Evolutionary conservation across 2,888 invertebrate species (phyloP).

Genomic region (Anodontia alba): DNA sequence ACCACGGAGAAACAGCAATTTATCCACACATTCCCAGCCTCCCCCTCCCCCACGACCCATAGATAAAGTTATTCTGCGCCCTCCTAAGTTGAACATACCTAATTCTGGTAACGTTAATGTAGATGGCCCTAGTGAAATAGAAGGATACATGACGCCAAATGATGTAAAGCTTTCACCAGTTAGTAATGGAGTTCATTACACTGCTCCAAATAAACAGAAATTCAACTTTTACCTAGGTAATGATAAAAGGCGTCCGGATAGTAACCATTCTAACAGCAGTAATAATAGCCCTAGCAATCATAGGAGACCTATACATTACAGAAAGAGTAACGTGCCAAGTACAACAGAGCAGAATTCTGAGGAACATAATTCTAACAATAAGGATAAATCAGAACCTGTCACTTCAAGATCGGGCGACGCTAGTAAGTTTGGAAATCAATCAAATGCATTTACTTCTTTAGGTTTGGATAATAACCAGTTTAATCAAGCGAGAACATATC

Average conservation of each 20-base stretch:
- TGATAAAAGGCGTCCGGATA: neutral
- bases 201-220: conserved; percentile 50
- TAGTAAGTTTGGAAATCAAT: too few relatives aligned
- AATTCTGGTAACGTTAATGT: too few relatives aligned
- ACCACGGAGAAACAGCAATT: neutral
- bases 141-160: conserved; percentile 51
- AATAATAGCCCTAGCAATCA: neutral
- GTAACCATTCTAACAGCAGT: neutral
- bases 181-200: conserved; percentile 33
- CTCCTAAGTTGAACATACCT: neutral
- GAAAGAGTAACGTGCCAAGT: neutral
- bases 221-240: conserved; percentile 7
- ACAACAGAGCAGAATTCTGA: too few relatives aligned
- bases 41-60: neutral
- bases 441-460: too few relatives aligned
- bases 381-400: too few relatives aligned
- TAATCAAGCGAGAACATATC: too few relatives aligned
- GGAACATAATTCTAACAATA: too few relatives aligned
- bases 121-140: neutral
- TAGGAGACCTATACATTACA: neutral
- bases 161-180: conserved; percentile 5
- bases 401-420: too few relatives aligned
- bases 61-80: neutral
- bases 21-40: neutral
- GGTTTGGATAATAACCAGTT: too few relatives aligned